Evolutionary conservation across 2,797 vertebrate species (phyloP).

Genomic region (Naso thynnoides): DNA sequence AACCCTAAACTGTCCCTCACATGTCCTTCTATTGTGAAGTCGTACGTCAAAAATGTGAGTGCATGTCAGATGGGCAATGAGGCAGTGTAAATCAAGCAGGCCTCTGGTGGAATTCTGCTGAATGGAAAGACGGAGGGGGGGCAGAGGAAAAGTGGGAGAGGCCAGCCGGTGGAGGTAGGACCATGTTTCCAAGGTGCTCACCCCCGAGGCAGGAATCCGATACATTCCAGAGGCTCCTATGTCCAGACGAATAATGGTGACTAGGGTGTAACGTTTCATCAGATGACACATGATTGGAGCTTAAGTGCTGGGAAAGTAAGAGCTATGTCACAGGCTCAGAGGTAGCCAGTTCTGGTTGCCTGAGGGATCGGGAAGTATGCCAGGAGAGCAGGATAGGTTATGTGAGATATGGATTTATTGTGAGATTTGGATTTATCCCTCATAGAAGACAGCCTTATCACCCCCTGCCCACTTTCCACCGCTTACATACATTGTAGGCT

Average conservation of each 20-base stretch:
- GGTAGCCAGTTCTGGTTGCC: slow-evolving; percentile 68
- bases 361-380: slow-evolving; percentile 63
- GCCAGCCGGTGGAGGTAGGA: slow-evolving; percentile 61
- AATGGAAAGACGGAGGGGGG: slow-evolving; percentile 52
- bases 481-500: slow-evolving; percentile 20
- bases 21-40: slow-evolving; percentile 47
- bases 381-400: slow-evolving; percentile 68
- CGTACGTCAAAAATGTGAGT: slow-evolving; percentile 44
- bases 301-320: slow-evolving; percentile 80
- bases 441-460: slow-evolving; percentile 26
- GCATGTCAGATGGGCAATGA: slow-evolving; percentile 54
- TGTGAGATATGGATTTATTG: slow-evolving; percentile 74
- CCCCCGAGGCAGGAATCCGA: slow-evolving; percentile 80
- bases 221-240: slow-evolving; percentile 82
- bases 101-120: slow-evolving; percentile 68
- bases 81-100: slow-evolving; percentile 56
- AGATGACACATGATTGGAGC: slow-evolving; percentile 78
- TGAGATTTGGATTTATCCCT: slow-evolving; percentile 71
- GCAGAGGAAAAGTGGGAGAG: slow-evolving; percentile 40
- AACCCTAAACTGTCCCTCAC: slow-evolving; percentile 44
- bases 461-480: neutral
- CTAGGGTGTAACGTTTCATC: slow-evolving; percentile 79
- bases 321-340: slow-evolving; percentile 74
- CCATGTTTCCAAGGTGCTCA: slow-evolving; percentile 77
- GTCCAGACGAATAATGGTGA: slow-evolving; percentile 82